phyloP scores from a whole-genome alignment of 1,140 invertebrate genomes.

The Caenorhabditis latens region DNA sequence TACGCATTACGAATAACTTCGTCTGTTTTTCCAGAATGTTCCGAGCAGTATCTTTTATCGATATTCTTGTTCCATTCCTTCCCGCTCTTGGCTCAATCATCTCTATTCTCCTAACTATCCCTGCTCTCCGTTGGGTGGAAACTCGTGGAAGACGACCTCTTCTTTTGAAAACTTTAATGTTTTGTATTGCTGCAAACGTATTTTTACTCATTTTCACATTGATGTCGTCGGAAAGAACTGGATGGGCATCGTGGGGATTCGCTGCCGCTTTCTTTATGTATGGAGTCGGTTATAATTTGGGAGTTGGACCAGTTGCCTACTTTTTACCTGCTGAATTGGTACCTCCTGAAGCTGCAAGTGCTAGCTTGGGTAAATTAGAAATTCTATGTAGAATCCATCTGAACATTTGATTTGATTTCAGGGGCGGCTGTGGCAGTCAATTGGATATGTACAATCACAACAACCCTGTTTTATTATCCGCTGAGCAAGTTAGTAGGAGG shows the following conservation, averaged over 20 bases:
- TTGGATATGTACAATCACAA: slow-evolving; percentile 70
- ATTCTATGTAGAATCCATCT: neutral
- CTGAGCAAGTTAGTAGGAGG: slow-evolving; percentile 68
- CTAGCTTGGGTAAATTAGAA: slow-evolving; percentile 59
- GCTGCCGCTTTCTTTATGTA: slow-evolving; percentile 68
- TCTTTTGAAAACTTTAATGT: slow-evolving; percentile 67
- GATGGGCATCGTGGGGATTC: slow-evolving; percentile 67
- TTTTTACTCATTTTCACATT: slow-evolving; percentile 67
- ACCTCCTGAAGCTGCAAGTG: slow-evolving; percentile 63
- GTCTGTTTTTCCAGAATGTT: slow-evolving; percentile 68
- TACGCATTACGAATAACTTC: neutral
- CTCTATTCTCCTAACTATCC: slow-evolving; percentile 69
- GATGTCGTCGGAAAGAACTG: slow-evolving; percentile 48
- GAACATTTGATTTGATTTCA: neutral
- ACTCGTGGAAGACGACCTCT: slow-evolving; percentile 67
- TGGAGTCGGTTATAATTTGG: slow-evolving; percentile 72
- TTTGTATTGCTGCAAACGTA: slow-evolving; percentile 69
- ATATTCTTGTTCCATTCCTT: slow-evolving; percentile 67
- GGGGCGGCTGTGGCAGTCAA: slow-evolving; percentile 69
- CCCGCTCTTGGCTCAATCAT: slow-evolving; percentile 68
- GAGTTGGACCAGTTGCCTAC: slow-evolving; percentile 69
- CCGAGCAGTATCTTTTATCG: slow-evolving; percentile 68
- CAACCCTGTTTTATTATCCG: slow-evolving; percentile 71
- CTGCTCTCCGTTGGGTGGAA: slow-evolving; percentile 69
- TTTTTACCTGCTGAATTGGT: slow-evolving; percentile 72